phyloP scores from a whole-genome alignment of 2,113 vertebrate species.

The Poeciliopsis turrubarensis region DNA sequence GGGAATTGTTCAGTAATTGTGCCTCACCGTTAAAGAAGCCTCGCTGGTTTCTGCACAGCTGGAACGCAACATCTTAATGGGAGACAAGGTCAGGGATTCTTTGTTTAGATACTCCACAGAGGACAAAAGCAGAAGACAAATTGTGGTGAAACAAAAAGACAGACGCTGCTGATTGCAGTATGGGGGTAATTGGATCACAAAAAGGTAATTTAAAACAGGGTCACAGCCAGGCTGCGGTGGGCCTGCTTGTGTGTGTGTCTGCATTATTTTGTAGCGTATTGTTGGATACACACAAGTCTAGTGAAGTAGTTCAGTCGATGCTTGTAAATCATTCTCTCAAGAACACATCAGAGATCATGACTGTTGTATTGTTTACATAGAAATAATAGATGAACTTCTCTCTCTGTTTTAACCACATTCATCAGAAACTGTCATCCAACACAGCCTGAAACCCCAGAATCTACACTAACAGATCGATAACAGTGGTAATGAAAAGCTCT shows the following conservation, averaged over 20 bases:
- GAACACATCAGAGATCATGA: conserved; percentile 21
- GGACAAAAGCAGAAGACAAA: conserved; percentile 47
- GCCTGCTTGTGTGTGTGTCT: neutral
- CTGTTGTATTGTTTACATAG: conserved; percentile 48
- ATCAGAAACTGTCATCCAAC: conserved; percentile 47
- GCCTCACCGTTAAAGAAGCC: conserved; percentile 1
- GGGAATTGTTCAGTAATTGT: conserved; percentile 43
- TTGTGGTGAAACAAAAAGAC: conserved; percentile 58
- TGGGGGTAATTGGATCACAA: conserved; percentile 64
- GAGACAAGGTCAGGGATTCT: conserved; percentile 58
- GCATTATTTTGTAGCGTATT: conserved; percentile 1
- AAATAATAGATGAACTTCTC: conserved; percentile 54
- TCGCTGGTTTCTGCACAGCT: conserved; percentile 13
- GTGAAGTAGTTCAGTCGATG: conserved; percentile 25
- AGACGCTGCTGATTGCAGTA: conserved; percentile 26
- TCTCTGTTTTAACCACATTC: conserved; percentile 41
- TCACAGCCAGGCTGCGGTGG: conserved; percentile 15
- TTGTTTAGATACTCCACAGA: conserved; percentile 42
- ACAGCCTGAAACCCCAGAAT: conserved; percentile 30
- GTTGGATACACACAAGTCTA: conserved; percentile 14
- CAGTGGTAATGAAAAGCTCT: conserved; percentile 34
- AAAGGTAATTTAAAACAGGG: conserved; percentile 65
- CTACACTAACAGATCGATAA: conserved; percentile 14
- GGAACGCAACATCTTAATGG: conserved; percentile 32
- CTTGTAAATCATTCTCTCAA: conserved; percentile 44